Base-by-base conservation (phyloP, 1,140 invertebrate genomes). In the Lutraria rhynchaena region DNA sequence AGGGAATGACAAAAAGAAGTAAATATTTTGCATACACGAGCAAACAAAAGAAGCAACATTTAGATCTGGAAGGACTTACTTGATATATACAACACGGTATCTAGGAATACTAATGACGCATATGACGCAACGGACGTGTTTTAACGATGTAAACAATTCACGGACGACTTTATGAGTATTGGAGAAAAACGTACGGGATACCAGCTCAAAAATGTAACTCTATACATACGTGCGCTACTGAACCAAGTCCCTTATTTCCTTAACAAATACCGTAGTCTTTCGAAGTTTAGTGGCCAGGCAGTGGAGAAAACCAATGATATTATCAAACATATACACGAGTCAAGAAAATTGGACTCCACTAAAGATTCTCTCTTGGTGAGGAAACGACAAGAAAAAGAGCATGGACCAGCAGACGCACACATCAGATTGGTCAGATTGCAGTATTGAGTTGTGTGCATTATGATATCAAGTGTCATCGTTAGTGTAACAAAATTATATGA, bases 191-290 rank as follows among this genome's bases (percentile, higher is more conserved):
- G 55, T 2, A 27, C 24, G 29, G 55, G 55, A 1, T 58, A 58
- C 24, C 55, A 27, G 7, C 55, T 27, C 1, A 27, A 29, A 15
- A 58, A 58, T 29, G 55, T 58, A 13, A 58, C 55, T 2, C 55
- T 27, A 29, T 58, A 58, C 15, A 7, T 29, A 27, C 55, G 29
- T 29, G 55, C 24, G 4, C 55, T 58, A 11, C 27, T 58, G 27
- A 27, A 58, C 24, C 55, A 58, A 7, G 55, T 58, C 3, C 55
- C 55, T 11, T 29, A 58, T 29, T 58, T 58, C 55, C 22, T 58
- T 1, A 58, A 29, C 4, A 29, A 58, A 24, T 29, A 58, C 29
- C 22, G 55, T 27, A 29, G 55, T 29, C 27, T 58, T n/a, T 27
- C 27, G 3, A 58, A 58, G 3, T 58, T 27, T 13, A 27, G 3